phyloP scores from a whole-genome alignment of 2,113 vertebrate species.

The Ranitomeya imitator region DNA sequence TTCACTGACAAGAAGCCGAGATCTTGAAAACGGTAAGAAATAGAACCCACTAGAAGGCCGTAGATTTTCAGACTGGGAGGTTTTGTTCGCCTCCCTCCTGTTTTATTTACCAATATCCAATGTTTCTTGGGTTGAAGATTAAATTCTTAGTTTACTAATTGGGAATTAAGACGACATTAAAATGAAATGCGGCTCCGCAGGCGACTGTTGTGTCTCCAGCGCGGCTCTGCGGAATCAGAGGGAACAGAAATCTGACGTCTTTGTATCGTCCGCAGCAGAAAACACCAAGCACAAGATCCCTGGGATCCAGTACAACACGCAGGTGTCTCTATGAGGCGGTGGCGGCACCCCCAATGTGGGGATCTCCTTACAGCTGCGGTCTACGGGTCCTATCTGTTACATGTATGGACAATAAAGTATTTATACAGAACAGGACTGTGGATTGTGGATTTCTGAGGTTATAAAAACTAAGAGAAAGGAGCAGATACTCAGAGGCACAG shows the following conservation, averaged over 20 bases:
- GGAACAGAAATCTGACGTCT: not conserved
- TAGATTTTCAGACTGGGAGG: not conserved
- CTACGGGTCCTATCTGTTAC: not conserved
- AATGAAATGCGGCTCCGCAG: not conserved
- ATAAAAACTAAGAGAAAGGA: no score
- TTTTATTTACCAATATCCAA: constrained; percentile 2
- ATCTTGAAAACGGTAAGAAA: not conserved
- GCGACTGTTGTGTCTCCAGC: not conserved
- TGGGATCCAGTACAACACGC: constrained; percentile 4
- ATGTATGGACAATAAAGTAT: constrained; percentile 23
- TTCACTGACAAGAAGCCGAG: not conserved
- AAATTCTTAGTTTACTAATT: not conserved
- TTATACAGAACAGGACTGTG: not conserved
- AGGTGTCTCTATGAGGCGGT: not conserved
- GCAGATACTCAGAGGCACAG: no score
- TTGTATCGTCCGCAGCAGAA: not conserved
- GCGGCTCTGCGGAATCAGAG: not conserved
- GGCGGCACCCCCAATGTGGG: not conserved
- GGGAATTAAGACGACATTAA: not conserved
- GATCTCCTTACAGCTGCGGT: not conserved
- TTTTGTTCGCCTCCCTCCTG: not conserved
- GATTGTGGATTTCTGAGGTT: not conserved
- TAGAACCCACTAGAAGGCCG: not conserved
- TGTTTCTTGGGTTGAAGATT: not conserved
- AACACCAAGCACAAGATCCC: not conserved